Conservation (phyloP, 1,140 invertebrate species). For the Melanaphis sacchari region DNA sequence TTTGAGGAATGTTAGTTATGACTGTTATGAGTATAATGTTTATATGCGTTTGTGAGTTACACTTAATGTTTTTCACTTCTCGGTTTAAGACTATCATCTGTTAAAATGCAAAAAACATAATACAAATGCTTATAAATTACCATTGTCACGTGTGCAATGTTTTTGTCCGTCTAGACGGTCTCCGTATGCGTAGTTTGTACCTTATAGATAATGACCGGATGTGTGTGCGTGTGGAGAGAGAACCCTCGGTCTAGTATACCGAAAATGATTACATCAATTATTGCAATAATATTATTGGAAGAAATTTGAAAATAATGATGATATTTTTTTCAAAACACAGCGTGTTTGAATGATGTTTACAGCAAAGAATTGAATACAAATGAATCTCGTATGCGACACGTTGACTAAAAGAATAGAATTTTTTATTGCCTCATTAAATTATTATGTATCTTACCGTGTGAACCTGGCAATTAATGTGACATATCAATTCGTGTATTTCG, state of each 20-base stretch:
- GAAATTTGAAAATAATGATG: neutral
- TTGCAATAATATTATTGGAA: neutral
- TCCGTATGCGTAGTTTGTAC: neutral
- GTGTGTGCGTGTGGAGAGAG: neutral
- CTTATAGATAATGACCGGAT: slow-evolving; percentile 16
- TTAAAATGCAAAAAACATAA: neutral
- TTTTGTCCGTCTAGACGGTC: slow-evolving; percentile 9
- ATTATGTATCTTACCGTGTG: neutral
- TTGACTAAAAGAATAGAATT: neutral
- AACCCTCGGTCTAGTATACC: neutral
- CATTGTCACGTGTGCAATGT: neutral
- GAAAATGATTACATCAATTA: neutral
- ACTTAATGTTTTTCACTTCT: neutral
- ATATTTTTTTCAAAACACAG: neutral
- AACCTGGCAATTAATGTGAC: neutral
- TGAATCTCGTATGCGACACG: neutral
- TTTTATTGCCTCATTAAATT: neutral
- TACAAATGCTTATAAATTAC: neutral
- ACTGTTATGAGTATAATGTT: neutral
- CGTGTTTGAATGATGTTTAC: neutral
- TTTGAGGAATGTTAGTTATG: neutral
- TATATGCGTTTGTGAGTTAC: neutral
- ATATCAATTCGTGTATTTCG: neutral
- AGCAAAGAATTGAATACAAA: neutral
- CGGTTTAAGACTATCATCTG: neutral